Evolutionary conservation across 2,113 vertebrate species (phyloP), one percentile per base, ranked within the genome.

Genomic region (Ptychochromis oligacanthus): DNA sequence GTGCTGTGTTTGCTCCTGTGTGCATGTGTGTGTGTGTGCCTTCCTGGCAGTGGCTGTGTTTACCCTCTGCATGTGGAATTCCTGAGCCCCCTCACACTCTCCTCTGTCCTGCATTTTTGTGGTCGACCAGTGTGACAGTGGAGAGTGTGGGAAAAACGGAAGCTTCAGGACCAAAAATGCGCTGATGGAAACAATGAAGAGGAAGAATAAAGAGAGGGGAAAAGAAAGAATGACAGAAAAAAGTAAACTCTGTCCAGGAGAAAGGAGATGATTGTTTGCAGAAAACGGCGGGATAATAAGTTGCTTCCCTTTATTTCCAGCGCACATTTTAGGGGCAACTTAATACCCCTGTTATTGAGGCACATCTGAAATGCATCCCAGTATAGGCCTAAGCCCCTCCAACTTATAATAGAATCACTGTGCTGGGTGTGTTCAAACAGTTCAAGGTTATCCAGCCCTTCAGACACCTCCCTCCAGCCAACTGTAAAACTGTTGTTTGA

Each of bases 81-180:
- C 96, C 96, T 96, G 96, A 95, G 93, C 95, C 97, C 95, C 93
- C 95, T 96, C 96, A 94, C 96, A 96, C 95, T 96, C 96, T 97
- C 94, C 88, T 94, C 96, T 96, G 95, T 95, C 93, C 95, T 96
- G 95, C 97, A 97, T 99, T 97, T 96, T 98, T 98, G 97, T 95
- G 97, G 97, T 97, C 95, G 96, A 96, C 96, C 95, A 96, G 95
- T 96, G 95, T 98, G 97, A 98, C 97, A 97, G 95, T 96, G 96
- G 96, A 96, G 96, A 98, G 97, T 98, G 97, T 98, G 97, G 97
- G 97, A 98, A 98, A 97, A 98, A 97, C 96, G 96, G 97, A 98
- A 98, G 97, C 96, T 95, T 95, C 94, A 92, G 95, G 95, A 96
- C 94, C 95, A 97, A 97, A 97, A 97, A 97, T 96, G 96, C 95